Evolutionary conservation across 1,140 invertebrate species (phyloP).

Genomic region (Dendroctonus ponderosae): DNA sequence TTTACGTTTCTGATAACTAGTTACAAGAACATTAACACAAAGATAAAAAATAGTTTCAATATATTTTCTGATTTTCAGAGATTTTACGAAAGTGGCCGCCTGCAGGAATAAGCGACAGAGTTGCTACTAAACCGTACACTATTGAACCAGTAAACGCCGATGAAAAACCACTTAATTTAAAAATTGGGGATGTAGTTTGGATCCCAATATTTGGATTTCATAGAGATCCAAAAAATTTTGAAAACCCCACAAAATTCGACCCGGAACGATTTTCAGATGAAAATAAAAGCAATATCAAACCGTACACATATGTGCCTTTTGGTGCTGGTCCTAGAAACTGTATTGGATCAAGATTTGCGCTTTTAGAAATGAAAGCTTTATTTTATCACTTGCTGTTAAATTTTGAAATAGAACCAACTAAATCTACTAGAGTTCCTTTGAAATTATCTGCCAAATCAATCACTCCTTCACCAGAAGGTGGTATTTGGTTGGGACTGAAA

Average conservation of each 20-base stretch:
- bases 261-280: slow-evolving; percentile 41
- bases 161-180: slow-evolving; percentile 47
- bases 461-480: slow-evolving; percentile 39
- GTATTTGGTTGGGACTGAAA: slow-evolving; percentile 44
- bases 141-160: slow-evolving; percentile 43
- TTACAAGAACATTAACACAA: neutral
- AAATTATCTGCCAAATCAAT: slow-evolving; percentile 37
- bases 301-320: slow-evolving; percentile 58
- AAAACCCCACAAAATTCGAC: slow-evolving; percentile 38
- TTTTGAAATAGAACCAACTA: slow-evolving; percentile 40
- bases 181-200: slow-evolving; percentile 43
- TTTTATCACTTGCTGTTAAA: slow-evolving; percentile 45
- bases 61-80: slow-evolving; percentile 49
- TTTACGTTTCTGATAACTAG: no score
- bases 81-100: slow-evolving; percentile 59
- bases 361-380: slow-evolving; percentile 45
- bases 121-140: slow-evolving; percentile 55
- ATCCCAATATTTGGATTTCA: slow-evolving; percentile 36
- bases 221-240: slow-evolving; percentile 37
- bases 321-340: slow-evolving; percentile 55
- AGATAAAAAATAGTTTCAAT: slow-evolving; percentile 20
- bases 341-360: slow-evolving; percentile 44
- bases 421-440: slow-evolving; percentile 43
- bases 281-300: slow-evolving; percentile 47
- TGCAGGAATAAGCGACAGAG: slow-evolving; percentile 52